phyloP scores from a whole-genome alignment of 2,888 invertebrate species.

The Caenorhabditis sp. region DNA sequence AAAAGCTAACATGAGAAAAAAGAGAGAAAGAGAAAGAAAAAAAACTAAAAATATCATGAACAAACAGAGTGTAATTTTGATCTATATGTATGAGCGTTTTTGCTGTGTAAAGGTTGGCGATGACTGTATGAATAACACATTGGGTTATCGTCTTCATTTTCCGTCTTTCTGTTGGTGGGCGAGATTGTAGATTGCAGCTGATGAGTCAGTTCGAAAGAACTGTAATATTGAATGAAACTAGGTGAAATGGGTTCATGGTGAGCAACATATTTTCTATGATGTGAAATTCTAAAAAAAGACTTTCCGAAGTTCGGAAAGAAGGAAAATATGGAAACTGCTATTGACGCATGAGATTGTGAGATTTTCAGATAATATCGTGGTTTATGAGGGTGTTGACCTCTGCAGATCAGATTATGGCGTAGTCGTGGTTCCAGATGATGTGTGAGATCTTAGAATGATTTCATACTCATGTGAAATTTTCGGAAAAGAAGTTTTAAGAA shows the following conservation, averaged over 20 bases:
- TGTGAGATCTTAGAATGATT: too few species aligned
- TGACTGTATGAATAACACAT: slow-evolving; percentile 32
- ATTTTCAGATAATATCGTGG: too few species aligned
- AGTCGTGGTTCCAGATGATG: too few species aligned
- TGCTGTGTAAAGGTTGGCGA: slow-evolving; percentile 27
- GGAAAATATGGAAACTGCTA: too few species aligned
- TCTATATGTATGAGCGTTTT: slow-evolving; percentile 2
- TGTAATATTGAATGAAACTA: not conserved
- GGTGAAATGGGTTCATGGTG: not conserved
- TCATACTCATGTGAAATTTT: too few species aligned
- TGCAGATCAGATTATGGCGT: too few species aligned
- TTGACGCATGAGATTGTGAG: too few species aligned
- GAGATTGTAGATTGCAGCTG: not conserved
- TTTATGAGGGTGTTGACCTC: too few species aligned
- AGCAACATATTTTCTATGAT: too few species aligned
- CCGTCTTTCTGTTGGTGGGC: slow-evolving; percentile 8
- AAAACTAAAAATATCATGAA: slow-evolving; percentile 25
- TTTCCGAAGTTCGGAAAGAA: too few species aligned
- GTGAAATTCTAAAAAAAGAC: too few species aligned
- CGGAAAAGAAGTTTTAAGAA: too few species aligned
- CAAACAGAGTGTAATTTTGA: slow-evolving; percentile 40
- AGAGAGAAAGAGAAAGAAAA: not conserved
- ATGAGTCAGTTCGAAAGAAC: slow-evolving; percentile 23
- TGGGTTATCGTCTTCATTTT: slow-evolving; percentile 6
- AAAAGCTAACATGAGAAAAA: not conserved